Conservation (phyloP, 2,113 vertebrate genomes). For the Centropus bengalensis region DNA sequence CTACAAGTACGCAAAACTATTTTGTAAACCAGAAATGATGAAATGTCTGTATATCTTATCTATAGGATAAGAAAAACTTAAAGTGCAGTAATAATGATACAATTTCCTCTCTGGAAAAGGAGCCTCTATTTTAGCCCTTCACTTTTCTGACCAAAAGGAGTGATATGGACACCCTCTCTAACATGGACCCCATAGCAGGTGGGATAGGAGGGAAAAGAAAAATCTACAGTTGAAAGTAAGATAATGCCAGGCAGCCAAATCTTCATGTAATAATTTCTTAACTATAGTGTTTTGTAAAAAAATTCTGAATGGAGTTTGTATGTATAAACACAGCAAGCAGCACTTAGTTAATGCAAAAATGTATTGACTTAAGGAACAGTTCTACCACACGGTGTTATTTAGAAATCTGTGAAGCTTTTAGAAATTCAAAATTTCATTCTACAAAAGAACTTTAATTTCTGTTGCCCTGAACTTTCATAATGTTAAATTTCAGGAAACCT, state of each 20-base stretch:
- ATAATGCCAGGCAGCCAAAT: background rate
- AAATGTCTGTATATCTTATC: background rate
- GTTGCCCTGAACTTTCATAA: background rate
- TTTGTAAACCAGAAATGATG: background rate
- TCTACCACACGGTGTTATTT: background rate
- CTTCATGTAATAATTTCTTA: background rate
- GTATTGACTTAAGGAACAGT: background rate
- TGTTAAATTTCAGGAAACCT: background rate
- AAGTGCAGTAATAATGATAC: background rate
- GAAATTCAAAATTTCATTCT: background rate
- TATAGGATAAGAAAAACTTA: background rate
- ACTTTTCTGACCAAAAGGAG: background rate
- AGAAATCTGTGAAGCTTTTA: background rate
- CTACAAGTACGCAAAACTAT: background rate
- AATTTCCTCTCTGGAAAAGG: background rate
- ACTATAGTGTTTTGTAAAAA: background rate
- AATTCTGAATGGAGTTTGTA: background rate
- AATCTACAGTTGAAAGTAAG: background rate
- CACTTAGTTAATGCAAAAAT: background rate
- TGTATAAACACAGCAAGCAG: background rate
- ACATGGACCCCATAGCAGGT: background rate
- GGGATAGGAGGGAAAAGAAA: background rate
- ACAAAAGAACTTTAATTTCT: background rate
- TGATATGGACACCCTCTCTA: background rate
- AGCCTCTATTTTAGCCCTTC: background rate